A percentile compares a stretch with the other conserved stretches of the same genome.
Evolutionary conservation across 2,797 vertebrate species (phyloP).

Genomic region (Labroides dimidiatus): DNA sequence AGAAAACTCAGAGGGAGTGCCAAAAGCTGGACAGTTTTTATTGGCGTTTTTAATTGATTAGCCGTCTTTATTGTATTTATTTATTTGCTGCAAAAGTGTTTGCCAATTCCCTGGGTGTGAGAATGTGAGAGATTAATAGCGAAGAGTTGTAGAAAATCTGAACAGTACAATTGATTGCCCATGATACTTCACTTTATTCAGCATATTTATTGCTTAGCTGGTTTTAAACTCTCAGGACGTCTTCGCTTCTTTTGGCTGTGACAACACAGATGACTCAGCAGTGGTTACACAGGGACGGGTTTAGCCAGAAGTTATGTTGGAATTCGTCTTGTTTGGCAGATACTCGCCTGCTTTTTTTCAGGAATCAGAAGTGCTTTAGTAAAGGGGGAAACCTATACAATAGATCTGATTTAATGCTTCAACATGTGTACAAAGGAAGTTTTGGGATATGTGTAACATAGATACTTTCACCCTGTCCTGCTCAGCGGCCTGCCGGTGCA

Average conservation of each 20-base stretch:
- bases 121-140: slow-evolving; percentile 60
- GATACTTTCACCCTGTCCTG: slow-evolving; percentile 32
- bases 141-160: slow-evolving; percentile 50
- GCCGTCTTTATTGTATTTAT: slow-evolving; percentile 44
- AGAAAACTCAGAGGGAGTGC: slow-evolving; percentile 1
- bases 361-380: slow-evolving; percentile 4
- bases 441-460: slow-evolving; percentile 21
- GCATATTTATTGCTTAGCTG: slow-evolving; percentile 71
- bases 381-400: not conserved
- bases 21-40: slow-evolving; percentile 26
- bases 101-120: slow-evolving; percentile 31
- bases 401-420: slow-evolving; percentile 21
- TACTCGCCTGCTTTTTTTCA: slow-evolving; percentile 7
- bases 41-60: slow-evolving; percentile 40
- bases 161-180: slow-evolving; percentile 72
- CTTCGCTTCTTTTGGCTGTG: slow-evolving; percentile 32
- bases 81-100: slow-evolving; percentile 43
- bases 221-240: slow-evolving; percentile 40
- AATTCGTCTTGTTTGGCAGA: slow-evolving; percentile 36
- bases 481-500: slow-evolving; percentile 51
- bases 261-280: slow-evolving; percentile 46
- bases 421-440: slow-evolving; percentile 20
- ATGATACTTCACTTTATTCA: slow-evolving; percentile 64
- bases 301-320: slow-evolving; percentile 31
- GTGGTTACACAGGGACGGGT: slow-evolving; percentile 35